Evolutionary conservation across 2,113 vertebrate genomes (phyloP).

Genomic region (Gila orcuttii): DNA sequence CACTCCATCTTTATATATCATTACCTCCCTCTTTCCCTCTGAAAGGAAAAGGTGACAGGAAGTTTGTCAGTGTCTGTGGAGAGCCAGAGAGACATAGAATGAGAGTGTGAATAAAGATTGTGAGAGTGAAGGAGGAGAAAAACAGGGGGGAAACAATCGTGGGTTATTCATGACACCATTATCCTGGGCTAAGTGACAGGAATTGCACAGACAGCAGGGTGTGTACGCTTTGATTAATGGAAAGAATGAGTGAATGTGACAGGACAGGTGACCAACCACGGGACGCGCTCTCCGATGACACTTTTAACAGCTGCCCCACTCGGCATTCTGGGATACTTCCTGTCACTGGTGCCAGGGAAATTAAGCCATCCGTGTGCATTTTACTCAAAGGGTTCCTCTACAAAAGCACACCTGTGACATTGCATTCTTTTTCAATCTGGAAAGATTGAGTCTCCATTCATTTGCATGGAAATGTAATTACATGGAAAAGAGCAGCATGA

Average conservation of each 20-base stretch:
- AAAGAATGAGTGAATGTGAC: conserved; percentile 72
- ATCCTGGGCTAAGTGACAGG: conserved; percentile 54
- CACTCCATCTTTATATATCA: not conserved
- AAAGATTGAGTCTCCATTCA: not conserved
- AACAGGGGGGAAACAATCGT: conserved; percentile 39
- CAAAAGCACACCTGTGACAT: not conserved
- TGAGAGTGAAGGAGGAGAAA: conserved; percentile 31
- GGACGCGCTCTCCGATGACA: conserved; percentile 64
- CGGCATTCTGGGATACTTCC: conserved; percentile 60
- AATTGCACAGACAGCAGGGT: conserved; percentile 64
- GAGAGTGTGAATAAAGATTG: conserved; percentile 43
- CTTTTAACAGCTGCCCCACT: conserved; percentile 68
- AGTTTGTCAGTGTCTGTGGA: conserved; percentile 66
- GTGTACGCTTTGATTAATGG: conserved; percentile 74
- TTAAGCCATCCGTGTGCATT: not conserved
- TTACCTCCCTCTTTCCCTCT: conserved; percentile 53
- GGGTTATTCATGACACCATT: conserved; percentile 53
- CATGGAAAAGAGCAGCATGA: not conserved
- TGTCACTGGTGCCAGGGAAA: conserved; percentile 48
- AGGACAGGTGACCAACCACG: conserved; percentile 69
- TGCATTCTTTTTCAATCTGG: not conserved
- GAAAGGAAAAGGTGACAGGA: conserved; percentile 59
- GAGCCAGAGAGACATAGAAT: conserved; percentile 54
- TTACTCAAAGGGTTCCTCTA: not conserved
- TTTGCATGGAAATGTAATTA: not conserved